phyloP scores from a whole-genome alignment of 2,888 invertebrate genomes.

The Orthosia cruda region DNA sequence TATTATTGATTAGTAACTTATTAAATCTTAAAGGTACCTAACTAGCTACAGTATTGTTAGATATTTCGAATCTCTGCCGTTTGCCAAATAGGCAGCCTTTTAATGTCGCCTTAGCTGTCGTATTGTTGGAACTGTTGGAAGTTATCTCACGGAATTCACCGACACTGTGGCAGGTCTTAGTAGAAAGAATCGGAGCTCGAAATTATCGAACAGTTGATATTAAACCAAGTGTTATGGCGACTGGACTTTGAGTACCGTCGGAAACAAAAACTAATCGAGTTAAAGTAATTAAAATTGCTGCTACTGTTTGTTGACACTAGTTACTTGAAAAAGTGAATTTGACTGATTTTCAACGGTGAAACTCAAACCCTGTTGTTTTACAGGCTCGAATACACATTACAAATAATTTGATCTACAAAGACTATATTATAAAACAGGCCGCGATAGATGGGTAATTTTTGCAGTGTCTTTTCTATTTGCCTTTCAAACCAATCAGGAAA shows the following conservation, averaged over 20 bases:
- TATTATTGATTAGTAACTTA: too few species aligned
- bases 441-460: not conserved
- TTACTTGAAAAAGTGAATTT: not conserved
- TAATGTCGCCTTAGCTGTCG: not conserved
- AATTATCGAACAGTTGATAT: constrained; percentile 54
- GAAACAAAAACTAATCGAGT: constrained; percentile 6
- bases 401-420: not conserved
- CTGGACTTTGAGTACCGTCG: constrained; percentile 48
- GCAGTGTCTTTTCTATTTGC: not conserved
- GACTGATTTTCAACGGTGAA: not conserved
- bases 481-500: not conserved
- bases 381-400: too few species aligned
- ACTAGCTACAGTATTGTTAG: not conserved
- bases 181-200: constrained; percentile 31
- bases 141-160: not conserved
- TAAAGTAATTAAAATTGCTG: not conserved
- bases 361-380: too few species aligned
- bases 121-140: constrained; percentile 10
- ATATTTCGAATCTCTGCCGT: not conserved
- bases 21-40: not conserved
- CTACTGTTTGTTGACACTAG: not conserved
- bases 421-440: too few species aligned
- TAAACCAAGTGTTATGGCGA: constrained; percentile 42
- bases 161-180: constrained; percentile 8
- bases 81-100: not conserved